phyloP scores from a whole-genome alignment of 2,888 invertebrate species.

The Allacma fusca region DNA sequence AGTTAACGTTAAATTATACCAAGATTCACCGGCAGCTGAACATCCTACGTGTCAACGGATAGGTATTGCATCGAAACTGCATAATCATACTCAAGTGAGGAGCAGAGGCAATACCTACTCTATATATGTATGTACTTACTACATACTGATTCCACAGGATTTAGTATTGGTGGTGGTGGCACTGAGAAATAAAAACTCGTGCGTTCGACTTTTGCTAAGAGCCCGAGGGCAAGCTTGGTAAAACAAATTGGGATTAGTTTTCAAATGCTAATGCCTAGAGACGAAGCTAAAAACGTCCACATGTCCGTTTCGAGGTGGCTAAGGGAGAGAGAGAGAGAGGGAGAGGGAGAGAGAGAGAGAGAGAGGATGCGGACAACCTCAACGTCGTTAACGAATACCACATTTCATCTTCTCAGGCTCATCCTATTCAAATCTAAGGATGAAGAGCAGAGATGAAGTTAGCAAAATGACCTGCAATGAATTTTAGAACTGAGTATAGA shows the following conservation, averaged over 20 bases:
- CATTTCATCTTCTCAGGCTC: not conserved
- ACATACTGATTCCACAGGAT: not conserved
- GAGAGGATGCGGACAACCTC: not conserved
- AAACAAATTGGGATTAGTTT: slow-evolving; percentile 28
- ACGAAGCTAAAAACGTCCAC: slow-evolving; percentile 4
- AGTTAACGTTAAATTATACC: slow-evolving; percentile 13
- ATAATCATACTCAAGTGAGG: slow-evolving; percentile 11
- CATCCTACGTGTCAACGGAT: slow-evolving; percentile 1
- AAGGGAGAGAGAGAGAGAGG: too few relatives aligned
- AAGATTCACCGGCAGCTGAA: slow-evolving; percentile 12
- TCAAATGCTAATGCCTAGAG: slow-evolving; percentile 17
- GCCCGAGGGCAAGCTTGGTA: not conserved
- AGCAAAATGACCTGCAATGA: slow-evolving; percentile 8
- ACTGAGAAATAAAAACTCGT: not conserved
- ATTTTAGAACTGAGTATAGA: not conserved
- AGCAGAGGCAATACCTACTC: not conserved
- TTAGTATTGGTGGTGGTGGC: not conserved
- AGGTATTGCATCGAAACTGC: slow-evolving; percentile 7
- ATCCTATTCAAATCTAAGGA: not conserved
- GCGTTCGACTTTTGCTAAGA: slow-evolving; percentile 1
- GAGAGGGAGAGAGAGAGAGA: too few relatives aligned
- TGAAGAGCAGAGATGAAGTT: not conserved
- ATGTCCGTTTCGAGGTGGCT: not conserved
- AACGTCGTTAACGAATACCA: slow-evolving; percentile 1
- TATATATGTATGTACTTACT: not conserved